Percentiles rank a stretch among this genome's conserved stretches.
Conservation (phyloP, 1,140 invertebrate genomes). For the Tenebrio molitor region DNA sequence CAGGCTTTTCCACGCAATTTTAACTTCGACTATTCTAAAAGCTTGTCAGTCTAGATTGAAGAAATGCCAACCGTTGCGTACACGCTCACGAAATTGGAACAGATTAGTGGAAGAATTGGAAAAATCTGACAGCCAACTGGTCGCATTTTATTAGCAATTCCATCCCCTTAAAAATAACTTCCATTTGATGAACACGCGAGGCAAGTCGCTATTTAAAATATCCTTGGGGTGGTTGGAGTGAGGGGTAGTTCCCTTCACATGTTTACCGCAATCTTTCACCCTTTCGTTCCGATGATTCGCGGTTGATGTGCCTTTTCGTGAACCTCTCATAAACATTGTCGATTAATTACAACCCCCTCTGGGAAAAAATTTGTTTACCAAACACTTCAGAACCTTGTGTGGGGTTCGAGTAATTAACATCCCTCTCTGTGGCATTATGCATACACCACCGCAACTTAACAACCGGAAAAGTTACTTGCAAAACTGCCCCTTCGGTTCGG, state of each 20-base stretch:
- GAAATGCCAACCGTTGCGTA: no score
- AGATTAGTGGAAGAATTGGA: no score
- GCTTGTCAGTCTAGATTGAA: no score
- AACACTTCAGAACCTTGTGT: constrained; percentile 1
- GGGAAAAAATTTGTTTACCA: background rate
- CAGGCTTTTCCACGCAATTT: no score
- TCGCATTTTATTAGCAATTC: background rate
- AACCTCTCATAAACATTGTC: background rate
- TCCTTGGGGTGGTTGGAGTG: constrained; percentile 7
- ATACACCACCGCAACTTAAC: constrained; percentile 9
- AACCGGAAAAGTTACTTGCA: constrained; percentile 5
- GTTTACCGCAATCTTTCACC: constrained; percentile 21
- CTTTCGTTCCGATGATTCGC: constrained; percentile 5
- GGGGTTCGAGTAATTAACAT: constrained; percentile 9
- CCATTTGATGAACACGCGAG: constrained; percentile 20
- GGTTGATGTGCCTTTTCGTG: constrained; percentile 1
- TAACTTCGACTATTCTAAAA: no score
- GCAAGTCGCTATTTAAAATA: constrained; percentile 23
- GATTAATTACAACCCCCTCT: background rate
- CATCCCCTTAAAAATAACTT: constrained; percentile 8
- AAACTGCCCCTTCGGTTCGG: background rate
- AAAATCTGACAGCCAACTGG: background rate
- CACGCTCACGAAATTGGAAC: no score
- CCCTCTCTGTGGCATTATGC: background rate
- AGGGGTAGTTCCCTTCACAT: constrained; percentile 13